Evolutionary conservation across 2,888 invertebrate species (phyloP), one percentile per base, ranked within the genome.

Genomic region (Melikaiella ostensackeni): DNA sequence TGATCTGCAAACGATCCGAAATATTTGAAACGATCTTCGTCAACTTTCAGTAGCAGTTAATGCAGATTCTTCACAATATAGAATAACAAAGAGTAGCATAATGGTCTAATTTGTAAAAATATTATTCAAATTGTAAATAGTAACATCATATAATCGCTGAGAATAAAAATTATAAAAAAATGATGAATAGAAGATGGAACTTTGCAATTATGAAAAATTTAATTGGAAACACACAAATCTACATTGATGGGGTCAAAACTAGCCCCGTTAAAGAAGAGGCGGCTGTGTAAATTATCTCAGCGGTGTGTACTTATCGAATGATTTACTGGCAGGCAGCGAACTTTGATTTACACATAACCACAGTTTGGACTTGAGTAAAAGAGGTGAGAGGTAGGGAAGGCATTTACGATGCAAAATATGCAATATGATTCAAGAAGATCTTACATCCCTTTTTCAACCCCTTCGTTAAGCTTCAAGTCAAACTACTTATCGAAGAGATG

Each of bases 281-380:
- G 86, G 86, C 89, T 91, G 90, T 89, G 90, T 91, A 91, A 91
- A 91, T 91, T 91, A 91, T 91, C 89, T 84, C 84, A 79, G 83
- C 85, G 87, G 89, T 90, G 90, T 91, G 90, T 91, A 91, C 90
- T 91, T 91, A 90, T 88, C 84, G 79, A 84, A 86, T 90, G 91
- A 91, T 91, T 91, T 91, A 91, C 91, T 89, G 87, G 88, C 88
- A 86, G 86, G 85, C 88, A 88, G 86, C 87, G 88, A 86, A 86
- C 88, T 87, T 89, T 91, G 91, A 91, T 91, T 91, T 91, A 91
- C 91, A 87, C 88, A 86, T 87, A 80, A 81, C 79, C 81, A 80
- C 80, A 80, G 74, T 80, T 78, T 78, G 84, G 82, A 82, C 84
- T 81, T 80, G 63, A 77, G 80, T 50, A 50, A 50, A 66, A 66